These are phyloP conservation scores for Sinelater perroti DNA, from an alignment of 2,888 invertebrate species.

Conservation along the genomic window DNA sequence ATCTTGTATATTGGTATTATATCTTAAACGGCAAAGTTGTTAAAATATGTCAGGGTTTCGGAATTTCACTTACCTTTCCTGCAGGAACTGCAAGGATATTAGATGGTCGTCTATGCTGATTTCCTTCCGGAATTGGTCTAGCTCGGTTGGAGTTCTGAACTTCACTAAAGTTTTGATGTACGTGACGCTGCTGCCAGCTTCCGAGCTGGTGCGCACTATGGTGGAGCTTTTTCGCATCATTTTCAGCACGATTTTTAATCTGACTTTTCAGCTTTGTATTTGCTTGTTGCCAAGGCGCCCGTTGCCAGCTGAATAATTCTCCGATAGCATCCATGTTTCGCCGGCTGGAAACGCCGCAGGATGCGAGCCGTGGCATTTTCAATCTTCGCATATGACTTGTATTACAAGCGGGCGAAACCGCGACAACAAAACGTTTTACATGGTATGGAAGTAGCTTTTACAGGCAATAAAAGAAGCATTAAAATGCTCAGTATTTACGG, in stretches of 20 bases:
- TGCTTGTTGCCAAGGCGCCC: background rate
- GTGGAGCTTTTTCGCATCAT: conserved; percentile 9
- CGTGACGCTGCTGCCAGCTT: conserved; percentile 27
- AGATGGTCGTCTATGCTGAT: conserved; percentile 50
- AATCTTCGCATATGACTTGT: conserved; percentile 1
- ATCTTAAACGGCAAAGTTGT: conserved; percentile 43
- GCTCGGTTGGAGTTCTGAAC: conserved; percentile 38
- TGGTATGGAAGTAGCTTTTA: conserved; percentile 10
- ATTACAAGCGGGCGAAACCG: conserved; percentile 13
- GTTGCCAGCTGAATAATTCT: background rate
- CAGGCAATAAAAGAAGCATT: conserved; percentile 25
- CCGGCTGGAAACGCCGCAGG: background rate
- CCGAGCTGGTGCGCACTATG: conserved; percentile 5
- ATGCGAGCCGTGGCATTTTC: background rate
- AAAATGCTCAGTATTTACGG: conserved; percentile 31
- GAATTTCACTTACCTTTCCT: conserved; percentile 44
- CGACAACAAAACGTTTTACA: conserved; percentile 18
- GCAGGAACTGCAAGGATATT: conserved; percentile 47
- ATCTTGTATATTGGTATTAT: conserved; percentile 60
- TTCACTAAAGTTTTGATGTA: conserved; percentile 42
- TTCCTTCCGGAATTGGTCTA: conserved; percentile 49
- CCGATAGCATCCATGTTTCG: no score
- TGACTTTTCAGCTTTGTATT: background rate
- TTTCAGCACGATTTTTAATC: background rate
- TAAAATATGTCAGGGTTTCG: conserved; percentile 19